Conservation (phyloP, 2,113 vertebrate genomes). For the Lasiurus cinereus region DNA sequence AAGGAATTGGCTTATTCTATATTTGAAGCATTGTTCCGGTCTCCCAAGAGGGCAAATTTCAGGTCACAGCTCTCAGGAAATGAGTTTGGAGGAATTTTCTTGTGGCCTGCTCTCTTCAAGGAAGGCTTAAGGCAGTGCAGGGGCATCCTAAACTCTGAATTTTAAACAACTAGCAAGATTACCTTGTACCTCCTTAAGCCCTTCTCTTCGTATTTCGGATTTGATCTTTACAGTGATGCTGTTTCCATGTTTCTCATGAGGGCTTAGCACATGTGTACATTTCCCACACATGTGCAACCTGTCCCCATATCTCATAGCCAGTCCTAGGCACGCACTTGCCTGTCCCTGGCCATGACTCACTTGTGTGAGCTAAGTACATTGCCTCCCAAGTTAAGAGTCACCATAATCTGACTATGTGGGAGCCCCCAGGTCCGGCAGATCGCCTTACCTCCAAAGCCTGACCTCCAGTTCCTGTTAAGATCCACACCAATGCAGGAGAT, state of each 20-base stretch:
- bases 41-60: background rate
- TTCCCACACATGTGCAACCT: background rate
- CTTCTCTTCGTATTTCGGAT: background rate
- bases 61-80: background rate
- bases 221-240: background rate
- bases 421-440: accelerated
- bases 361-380: background rate
- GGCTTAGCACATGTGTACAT: background rate
- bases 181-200: background rate
- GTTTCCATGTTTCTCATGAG: background rate
- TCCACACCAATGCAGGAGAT: constrained; percentile 91
- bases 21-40: background rate
- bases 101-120: background rate
- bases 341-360: background rate
- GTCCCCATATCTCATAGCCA: background rate
- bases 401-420: background rate
- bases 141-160: background rate
- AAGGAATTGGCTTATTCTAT: background rate
- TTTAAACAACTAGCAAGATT: background rate
- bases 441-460: constrained; percentile 93
- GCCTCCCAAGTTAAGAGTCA: background rate
- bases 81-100: background rate
- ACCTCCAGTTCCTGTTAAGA: constrained; percentile 95
- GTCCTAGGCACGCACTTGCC: background rate
- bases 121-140: background rate